Evolutionary conservation across 1,140 invertebrate genomes (phyloP), one percentile per base, ranked within the genome.

Genomic region (Drosophila dunni): DNA sequence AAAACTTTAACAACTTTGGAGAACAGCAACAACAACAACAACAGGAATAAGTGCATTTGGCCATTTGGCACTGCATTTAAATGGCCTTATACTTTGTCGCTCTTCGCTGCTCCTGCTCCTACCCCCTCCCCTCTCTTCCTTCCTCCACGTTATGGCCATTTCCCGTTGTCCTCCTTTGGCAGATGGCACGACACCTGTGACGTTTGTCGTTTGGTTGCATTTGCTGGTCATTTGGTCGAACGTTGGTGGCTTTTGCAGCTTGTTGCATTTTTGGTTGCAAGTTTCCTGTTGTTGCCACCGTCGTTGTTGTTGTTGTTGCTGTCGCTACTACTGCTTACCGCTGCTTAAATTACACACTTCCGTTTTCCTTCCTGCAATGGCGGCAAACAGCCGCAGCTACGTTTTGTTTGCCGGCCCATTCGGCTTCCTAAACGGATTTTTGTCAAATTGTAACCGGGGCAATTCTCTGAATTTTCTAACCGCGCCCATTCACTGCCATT

Each of bases 301-400:
- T 36, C 10, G 48, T 2, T 20, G 33, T 10, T 34, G 29, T 13
- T 7, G 67, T 13, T 33, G 74, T 48, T 20, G 40, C 9, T 45
- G 57, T 57, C 33, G 17, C 11, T 51, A 44, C 10, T 40, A 50
- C 56, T 58, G 48, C 51, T 60, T 63, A 60, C 75, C 72, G 60
- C 72, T 73, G 76, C 83, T 88, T 82, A 82, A 86, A 86, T 86
- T 86, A 88, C 82, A 86, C 79, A 74, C 83, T 88, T 86, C 82
- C 82, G 79, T 15, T 50, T 78, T 85, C 71, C 83, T 79, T 86
- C 82, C 82, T 86, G 79, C 61, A 58, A 46, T 34, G 20, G 45
- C 60, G 34, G 46, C 60, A 50, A 29, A 9, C 20, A 34, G 61
- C 65, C 42, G 20, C 57, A 50, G 57, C 66, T 70, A 64, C 64